A percentile compares a stretch with the other conserved stretches of the same genome.
Conservation (phyloP, 2,797 vertebrate genomes). For the Hemibagrus guttatus region DNA sequence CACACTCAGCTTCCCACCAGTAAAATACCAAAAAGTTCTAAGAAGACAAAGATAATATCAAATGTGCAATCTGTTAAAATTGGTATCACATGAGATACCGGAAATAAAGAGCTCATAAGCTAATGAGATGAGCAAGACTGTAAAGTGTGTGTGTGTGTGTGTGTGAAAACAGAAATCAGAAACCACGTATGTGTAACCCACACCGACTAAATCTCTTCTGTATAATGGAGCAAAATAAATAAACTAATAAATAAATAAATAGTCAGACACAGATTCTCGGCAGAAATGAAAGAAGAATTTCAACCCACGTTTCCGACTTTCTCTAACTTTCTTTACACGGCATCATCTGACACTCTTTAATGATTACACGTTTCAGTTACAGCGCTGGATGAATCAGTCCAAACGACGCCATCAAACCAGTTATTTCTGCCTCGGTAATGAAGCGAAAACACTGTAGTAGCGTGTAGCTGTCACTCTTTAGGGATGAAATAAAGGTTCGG, state of each 20-base stretch:
- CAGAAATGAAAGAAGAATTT: neutral
- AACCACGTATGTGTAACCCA: neutral
- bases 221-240: neutral
- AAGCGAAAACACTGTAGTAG: neutral
- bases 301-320: slow-evolving; percentile 15
- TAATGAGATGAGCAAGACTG: neutral
- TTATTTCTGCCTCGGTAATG: slow-evolving; percentile 43
- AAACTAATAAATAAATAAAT: neutral
- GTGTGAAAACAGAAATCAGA: neutral
- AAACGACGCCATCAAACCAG: slow-evolving; percentile 39
- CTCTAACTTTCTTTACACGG: slow-evolving; percentile 37
- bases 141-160: neutral
- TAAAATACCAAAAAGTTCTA: slow-evolving; percentile 9
- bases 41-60: slow-evolving; percentile 37
- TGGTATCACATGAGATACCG: slow-evolving; percentile 2
- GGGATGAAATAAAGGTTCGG: slow-evolving; percentile 1
- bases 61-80: slow-evolving; percentile 1
- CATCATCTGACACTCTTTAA: slow-evolving; percentile 33
- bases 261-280: neutral
- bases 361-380: slow-evolving; percentile 47
- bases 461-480: neutral
- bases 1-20: slow-evolving; percentile 6
- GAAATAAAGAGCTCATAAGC: neutral
- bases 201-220: neutral
- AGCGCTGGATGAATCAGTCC: slow-evolving; percentile 45